Evolutionary conservation across 2,797 vertebrate species (phyloP).

Genomic region (Pelochelys cantorii): DNA sequence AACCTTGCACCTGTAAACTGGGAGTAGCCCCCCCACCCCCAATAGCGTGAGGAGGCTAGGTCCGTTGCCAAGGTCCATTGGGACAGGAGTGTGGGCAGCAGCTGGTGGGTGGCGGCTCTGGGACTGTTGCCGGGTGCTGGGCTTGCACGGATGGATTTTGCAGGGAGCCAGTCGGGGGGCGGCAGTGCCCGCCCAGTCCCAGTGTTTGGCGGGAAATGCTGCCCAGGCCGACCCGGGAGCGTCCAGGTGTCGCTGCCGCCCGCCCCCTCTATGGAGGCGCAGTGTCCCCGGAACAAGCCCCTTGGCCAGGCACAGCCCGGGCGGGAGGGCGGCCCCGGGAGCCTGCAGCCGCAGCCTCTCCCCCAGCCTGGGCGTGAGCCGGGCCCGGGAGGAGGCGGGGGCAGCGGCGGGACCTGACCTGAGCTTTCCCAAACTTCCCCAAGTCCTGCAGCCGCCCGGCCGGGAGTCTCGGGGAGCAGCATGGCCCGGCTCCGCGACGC

Average conservation of each 20-base stretch:
- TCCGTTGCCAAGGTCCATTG: neutral
- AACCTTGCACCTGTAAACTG: neutral
- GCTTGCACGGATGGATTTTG: neutral
- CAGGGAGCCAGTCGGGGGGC: too few relatives aligned
- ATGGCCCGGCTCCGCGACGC: conserved; percentile 18
- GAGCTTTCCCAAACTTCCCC: conserved; percentile 14
- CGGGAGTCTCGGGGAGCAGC: neutral
- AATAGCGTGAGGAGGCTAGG: neutral
- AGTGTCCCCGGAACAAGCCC: neutral
- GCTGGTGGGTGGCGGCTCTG: neutral
- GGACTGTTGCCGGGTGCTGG: neutral
- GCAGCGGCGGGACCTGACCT: conserved; percentile 56
- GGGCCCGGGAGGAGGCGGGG: conserved; percentile 46
- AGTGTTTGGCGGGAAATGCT: neutral
- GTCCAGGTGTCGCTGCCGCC: neutral
- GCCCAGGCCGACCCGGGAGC: neutral
- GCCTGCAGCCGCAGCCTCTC: neutral
- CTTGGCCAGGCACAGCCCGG: accelerated
- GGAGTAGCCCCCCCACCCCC: too few relatives aligned
- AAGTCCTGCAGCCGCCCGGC: conserved; percentile 37
- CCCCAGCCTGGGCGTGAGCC: conserved; percentile 25
- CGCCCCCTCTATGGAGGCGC: neutral
- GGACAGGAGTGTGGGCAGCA: too few relatives aligned
- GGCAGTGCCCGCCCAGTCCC: neutral
- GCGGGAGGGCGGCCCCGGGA: accelerated